phyloP scores from a whole-genome alignment of 2,797 vertebrate genomes.

The Pterois miles region DNA sequence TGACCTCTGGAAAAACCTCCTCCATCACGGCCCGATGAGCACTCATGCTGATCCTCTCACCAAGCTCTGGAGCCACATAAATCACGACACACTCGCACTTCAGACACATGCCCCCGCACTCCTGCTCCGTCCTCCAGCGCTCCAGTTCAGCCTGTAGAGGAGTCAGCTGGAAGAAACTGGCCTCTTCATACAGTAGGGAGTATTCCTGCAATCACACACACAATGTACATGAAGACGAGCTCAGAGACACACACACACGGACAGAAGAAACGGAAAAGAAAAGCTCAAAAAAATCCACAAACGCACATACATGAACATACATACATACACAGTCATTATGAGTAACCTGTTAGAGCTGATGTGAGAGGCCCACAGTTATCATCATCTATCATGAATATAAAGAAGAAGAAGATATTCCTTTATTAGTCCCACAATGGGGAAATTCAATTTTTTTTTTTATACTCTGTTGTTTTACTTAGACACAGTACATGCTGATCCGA shows the following conservation, averaged over 20 bases:
- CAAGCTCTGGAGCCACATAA: slow-evolving; percentile 90
- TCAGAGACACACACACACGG: background rate
- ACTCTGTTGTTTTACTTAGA: no score
- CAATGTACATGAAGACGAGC: background rate
- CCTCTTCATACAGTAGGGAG: slow-evolving; percentile 94
- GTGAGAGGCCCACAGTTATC: background rate
- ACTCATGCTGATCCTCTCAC: slow-evolving; percentile 93
- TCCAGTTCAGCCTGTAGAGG: slow-evolving; percentile 92
- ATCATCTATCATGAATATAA: no score
- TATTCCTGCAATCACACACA: slow-evolving; percentile 86
- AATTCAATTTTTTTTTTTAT: no score
- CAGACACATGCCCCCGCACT: slow-evolving; percentile 79
- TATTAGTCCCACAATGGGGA: no score
- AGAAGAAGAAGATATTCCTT: no score
- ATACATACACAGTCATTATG: background rate
- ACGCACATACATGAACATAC: background rate
- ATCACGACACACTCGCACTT: slow-evolving; percentile 93
- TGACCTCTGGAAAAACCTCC: slow-evolving; percentile 94
- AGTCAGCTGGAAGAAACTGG: slow-evolving; percentile 93
- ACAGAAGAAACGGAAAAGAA: background rate
- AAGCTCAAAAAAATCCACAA: background rate
- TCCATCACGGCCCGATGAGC: slow-evolving; percentile 89
- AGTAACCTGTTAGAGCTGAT: background rate
- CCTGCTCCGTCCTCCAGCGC: slow-evolving; percentile 90
- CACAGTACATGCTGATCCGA: no score